A percentile compares a stretch with the other conserved stretches of the same genome.
Conservation (phyloP, 2,113 vertebrate species). For the Porphyrio hochstetteri region DNA sequence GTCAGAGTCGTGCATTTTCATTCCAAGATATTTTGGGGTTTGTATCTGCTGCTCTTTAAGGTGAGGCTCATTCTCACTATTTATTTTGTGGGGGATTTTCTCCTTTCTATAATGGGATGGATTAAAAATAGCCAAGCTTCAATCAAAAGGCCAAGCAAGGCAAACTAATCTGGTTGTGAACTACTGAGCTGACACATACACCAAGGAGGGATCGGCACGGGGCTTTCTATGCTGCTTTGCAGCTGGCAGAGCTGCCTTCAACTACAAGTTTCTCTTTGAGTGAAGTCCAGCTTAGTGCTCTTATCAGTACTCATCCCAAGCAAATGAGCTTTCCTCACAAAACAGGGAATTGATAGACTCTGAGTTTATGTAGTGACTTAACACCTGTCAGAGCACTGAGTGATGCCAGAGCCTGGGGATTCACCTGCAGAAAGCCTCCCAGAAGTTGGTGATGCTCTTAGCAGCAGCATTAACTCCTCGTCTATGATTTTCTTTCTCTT, state of each 20-base stretch:
- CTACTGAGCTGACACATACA: not conserved
- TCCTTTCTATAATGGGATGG: not conserved
- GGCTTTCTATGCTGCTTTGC: not conserved
- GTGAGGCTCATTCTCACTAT: not conserved
- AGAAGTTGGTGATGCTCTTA: not conserved
- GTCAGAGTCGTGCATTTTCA: not conserved
- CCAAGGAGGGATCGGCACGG: not conserved
- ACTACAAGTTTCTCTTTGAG: not conserved
- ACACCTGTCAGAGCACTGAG: not conserved
- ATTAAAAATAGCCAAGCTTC: conserved; percentile 29
- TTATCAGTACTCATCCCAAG: not conserved
- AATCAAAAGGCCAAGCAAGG: not conserved
- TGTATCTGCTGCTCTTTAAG: not conserved
- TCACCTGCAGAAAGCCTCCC: not conserved
- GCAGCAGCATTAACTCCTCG: not conserved
- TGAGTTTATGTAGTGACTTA: not conserved
- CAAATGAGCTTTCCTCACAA: not conserved
- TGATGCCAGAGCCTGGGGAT: not conserved
- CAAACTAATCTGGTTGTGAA: not conserved
- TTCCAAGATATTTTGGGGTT: not conserved
- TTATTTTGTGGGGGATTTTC: not conserved
- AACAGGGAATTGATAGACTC: not conserved
- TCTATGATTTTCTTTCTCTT: not conserved
- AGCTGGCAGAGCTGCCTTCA: not conserved
- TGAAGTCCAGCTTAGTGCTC: not conserved